Conservation (phyloP, 2,113 vertebrate genomes). For the Brachionichthys hirsutus region DNA sequence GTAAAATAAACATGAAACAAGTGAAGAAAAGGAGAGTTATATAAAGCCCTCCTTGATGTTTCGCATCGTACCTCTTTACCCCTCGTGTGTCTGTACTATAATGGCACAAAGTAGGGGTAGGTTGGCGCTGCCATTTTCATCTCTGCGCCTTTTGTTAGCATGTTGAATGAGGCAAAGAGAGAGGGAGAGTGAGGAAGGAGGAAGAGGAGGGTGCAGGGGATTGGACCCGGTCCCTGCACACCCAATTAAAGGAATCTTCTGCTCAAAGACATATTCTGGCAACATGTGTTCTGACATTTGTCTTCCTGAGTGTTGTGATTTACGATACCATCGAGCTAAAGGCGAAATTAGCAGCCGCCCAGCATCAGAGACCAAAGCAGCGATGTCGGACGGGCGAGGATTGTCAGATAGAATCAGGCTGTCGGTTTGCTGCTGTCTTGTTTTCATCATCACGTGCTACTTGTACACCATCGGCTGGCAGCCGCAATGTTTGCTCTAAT, state of each 20-base stretch:
- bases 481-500: constrained; percentile 16
- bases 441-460: constrained; percentile 49
- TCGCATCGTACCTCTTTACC: constrained; percentile 80
- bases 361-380: constrained; percentile 68
- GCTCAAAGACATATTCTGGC: constrained; percentile 79
- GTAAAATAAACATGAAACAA: constrained; percentile 82
- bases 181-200: constrained; percentile 66
- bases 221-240: constrained; percentile 81
- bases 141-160: constrained; percentile 81
- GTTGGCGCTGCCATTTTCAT: constrained; percentile 81
- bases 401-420: constrained; percentile 66
- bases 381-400: constrained; percentile 58
- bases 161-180: constrained; percentile 73
- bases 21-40: constrained; percentile 80
- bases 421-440: constrained; percentile 41
- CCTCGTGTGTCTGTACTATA: constrained; percentile 79
- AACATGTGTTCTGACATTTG: constrained; percentile 84
- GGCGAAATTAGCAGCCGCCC: constrained; percentile 80
- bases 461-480: constrained; percentile 5
- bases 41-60: constrained; percentile 83
- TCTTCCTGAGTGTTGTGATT: constrained; percentile 82
- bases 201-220: constrained; percentile 72
- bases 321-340: constrained; percentile 78
- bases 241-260: constrained; percentile 83
- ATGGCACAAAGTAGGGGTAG: constrained; percentile 79